phyloP scores from a whole-genome alignment of 2,888 invertebrate species.

The Cephus pulcher region DNA sequence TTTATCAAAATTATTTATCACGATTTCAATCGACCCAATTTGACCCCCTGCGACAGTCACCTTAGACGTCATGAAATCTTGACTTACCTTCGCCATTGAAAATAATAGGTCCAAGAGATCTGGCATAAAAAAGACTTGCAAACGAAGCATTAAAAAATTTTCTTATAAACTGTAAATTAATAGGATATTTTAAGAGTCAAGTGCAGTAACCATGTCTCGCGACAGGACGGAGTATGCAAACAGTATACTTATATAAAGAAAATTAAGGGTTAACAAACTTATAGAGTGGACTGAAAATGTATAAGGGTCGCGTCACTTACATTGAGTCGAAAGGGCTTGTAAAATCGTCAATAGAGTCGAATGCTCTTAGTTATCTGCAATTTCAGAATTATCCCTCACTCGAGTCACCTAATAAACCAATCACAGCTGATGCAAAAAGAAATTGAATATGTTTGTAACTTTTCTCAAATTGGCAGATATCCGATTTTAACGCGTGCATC shows the following conservation, averaged over 20 bases:
- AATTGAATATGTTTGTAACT: neutral
- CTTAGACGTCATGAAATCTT: too few species aligned
- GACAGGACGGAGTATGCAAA: too few species aligned
- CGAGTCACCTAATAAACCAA: slow-evolving; percentile 57
- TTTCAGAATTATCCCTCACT: slow-evolving; percentile 40
- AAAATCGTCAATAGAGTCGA: slow-evolving; percentile 36
- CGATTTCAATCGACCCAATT: too few species aligned
- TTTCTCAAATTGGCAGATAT: slow-evolving; percentile 15
- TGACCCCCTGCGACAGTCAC: too few species aligned
- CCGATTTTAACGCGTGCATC: neutral
- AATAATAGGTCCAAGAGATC: too few species aligned
- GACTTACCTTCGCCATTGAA: too few species aligned
- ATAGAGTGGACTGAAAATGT: too few species aligned
- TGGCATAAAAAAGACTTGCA: too few species aligned
- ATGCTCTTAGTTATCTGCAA: neutral
- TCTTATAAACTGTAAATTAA: slow-evolving; percentile 38
- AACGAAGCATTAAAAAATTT: too few species aligned
- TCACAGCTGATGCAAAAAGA: slow-evolving; percentile 50
- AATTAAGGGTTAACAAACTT: neutral
- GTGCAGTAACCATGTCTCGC: slow-evolving; percentile 29
- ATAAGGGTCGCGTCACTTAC: too few species aligned
- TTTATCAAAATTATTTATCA: too few species aligned
- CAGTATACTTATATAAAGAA: neutral
- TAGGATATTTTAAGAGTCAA: slow-evolving; percentile 45
- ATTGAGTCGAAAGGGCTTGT: slow-evolving; percentile 21